Evolutionary conservation across 1,140 invertebrate genomes (phyloP).

Genomic region (Drosophila ogumai): DNA sequence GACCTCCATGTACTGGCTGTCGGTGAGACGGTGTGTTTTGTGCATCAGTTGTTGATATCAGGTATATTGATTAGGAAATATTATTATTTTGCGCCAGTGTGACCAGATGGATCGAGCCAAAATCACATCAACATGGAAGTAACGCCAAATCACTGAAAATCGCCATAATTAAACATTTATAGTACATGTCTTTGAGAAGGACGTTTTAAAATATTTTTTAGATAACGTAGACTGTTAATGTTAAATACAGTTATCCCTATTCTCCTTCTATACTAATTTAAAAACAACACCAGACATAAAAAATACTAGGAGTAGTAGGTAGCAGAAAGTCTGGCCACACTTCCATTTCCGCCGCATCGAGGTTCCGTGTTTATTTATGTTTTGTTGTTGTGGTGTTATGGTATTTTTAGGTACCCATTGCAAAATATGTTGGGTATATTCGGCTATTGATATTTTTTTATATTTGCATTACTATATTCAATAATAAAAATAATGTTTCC

Average conservation of each 20-base stretch:
- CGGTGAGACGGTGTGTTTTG: constrained; percentile 68
- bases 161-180: background rate
- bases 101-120: background rate
- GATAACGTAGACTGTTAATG: too few species aligned
- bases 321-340: background rate
- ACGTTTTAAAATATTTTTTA: background rate
- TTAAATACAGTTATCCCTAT: background rate
- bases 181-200: fast-evolving
- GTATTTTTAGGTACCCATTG: background rate
- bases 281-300: background rate
- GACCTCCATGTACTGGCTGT: constrained; percentile 75
- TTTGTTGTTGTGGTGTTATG: constrained; percentile 4
- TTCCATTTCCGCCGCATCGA: constrained; percentile 16
- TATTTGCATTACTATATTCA: too few species aligned
- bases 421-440: background rate
- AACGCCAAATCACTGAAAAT: constrained; percentile 5
- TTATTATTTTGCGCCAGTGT: constrained; percentile 36
- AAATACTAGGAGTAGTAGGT: background rate
- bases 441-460: background rate
- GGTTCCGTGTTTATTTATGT: constrained; percentile 9
- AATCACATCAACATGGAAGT: background rate
- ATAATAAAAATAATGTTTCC: too few species aligned
- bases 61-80: constrained; percentile 52
- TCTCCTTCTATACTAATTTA: too few species aligned
- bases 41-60: constrained; percentile 73